phyloP scores from a whole-genome alignment of 2,888 invertebrate species.

The Parnassius mnemosyne region DNA sequence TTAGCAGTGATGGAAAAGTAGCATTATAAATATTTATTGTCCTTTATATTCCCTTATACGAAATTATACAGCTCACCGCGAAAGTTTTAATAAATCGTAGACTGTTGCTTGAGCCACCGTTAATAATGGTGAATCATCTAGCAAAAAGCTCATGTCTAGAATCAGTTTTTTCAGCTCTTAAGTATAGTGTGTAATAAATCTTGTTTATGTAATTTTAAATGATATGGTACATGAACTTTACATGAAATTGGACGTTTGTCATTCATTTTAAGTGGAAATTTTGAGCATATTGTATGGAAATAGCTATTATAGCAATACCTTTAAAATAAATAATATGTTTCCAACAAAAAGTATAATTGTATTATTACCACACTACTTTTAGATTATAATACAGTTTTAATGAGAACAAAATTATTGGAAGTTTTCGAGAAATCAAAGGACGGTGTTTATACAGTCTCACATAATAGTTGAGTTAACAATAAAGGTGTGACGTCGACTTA shows the following conservation, averaged over 20 bases:
- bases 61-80: conserved; percentile 58
- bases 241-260: conserved; percentile 22
- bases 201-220: conserved; percentile 45
- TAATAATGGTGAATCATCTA: conserved; percentile 29
- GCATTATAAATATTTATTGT: conserved; percentile 76
- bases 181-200: conserved; percentile 38
- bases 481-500: too few species aligned
- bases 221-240: conserved; percentile 43
- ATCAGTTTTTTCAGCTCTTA: conserved; percentile 18
- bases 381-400: too few species aligned
- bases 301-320: conserved; percentile 28
- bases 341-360: too few species aligned
- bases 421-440: too few species aligned
- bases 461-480: too few species aligned
- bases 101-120: conserved; percentile 45
- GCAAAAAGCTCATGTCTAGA: conserved; percentile 35
- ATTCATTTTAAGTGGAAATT: conserved; percentile 30
- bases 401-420: too few species aligned
- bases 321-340: neutral
- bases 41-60: conserved; percentile 45
- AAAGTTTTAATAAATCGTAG: conserved; percentile 53
- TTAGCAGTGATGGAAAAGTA: conserved; percentile 64
- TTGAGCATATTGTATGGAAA: conserved; percentile 46
- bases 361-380: too few species aligned
- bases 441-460: too few species aligned